A percentile compares a stretch with the other conserved stretches of the same genome.
phyloP scores from a whole-genome alignment of 2,113 vertebrate species.

The Cercocebus atys region DNA sequence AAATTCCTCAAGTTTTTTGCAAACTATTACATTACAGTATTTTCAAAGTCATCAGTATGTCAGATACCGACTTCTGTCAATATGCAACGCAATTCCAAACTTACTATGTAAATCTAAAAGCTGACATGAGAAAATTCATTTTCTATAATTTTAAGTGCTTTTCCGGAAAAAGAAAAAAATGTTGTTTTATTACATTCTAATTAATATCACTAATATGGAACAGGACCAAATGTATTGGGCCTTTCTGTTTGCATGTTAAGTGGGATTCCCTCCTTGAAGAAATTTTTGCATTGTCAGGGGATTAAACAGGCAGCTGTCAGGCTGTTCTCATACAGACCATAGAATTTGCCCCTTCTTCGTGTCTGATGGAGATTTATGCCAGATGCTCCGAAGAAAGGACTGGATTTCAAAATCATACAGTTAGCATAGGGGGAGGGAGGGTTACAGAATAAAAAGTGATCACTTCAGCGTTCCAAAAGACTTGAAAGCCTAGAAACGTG shows the following conservation, averaged over 20 bases:
- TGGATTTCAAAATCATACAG: constrained; percentile 78
- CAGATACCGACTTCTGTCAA: neutral
- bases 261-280: constrained; percentile 83
- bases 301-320: constrained; percentile 81
- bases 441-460: constrained; percentile 56
- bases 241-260: constrained; percentile 79
- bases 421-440: constrained; percentile 68
- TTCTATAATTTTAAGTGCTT: constrained; percentile 55
- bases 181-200: constrained; percentile 67
- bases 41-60: neutral
- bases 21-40: neutral
- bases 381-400: constrained; percentile 81
- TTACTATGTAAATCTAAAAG: neutral
- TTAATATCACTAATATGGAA: constrained; percentile 71
- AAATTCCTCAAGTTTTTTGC: neutral
- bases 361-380: constrained; percentile 80
- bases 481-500: neutral
- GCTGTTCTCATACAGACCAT: constrained; percentile 70
- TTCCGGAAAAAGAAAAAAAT: neutral
- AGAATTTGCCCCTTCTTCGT: constrained; percentile 67
- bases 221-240: constrained; percentile 64
- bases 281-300: constrained; percentile 81
- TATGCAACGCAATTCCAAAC: neutral
- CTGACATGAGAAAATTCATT: neutral
- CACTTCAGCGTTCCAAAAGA: constrained; percentile 30